Evolutionary conservation across 1,140 invertebrate species (phyloP), one percentile per base, ranked within the genome.

Genomic region (Fopius arisanus): DNA sequence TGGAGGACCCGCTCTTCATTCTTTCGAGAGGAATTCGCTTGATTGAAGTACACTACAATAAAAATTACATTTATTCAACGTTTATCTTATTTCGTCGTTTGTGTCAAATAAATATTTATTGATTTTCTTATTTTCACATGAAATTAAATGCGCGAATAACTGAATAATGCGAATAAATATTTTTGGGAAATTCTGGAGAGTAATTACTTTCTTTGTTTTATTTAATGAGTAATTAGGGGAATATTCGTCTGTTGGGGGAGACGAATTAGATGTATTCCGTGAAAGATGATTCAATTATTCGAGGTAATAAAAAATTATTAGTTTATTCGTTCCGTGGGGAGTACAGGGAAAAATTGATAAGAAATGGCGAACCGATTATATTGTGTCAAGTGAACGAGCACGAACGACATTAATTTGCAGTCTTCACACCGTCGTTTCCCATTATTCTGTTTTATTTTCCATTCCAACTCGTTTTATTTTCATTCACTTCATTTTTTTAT

Each of bases 391-490:
- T 75, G 77, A 76, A 77, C 77, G 72, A 76, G 77, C 71, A 76
- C 70, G 70, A 77, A 76, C 69, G 77, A 79, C 77, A 81, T 79
- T 81, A 79, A 81, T 81, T 79, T 78, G 77, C 73, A 75, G 77
- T 28, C 71, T 77, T 77, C 62, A 72, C 75, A 72, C 65, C 72
- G 23, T 23, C 26, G 9, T 26, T 23, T 23, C 54, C 9, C n/a
- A 21, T 19, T 21, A 6, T 23, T 6, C 6, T 23, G 19, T 59
- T 59, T 59, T 59, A 59, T 59, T 59, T 59, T 48, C 43, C 16
- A 48, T 48, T 48, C n/a, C 43, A n/a, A 48, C 21, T 59, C 23
- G 6, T 59, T 28, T 59, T 19, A 28, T 23, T 59, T 23, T 59
- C 28, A 33, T 31, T 29, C 28, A 65, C 29, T 65, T 65, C 14